Evolutionary conservation across 2,113 vertebrate genomes (phyloP), one percentile per base, ranked within the genome.

Genomic region (Rhinolophus ferrumequinum): DNA sequence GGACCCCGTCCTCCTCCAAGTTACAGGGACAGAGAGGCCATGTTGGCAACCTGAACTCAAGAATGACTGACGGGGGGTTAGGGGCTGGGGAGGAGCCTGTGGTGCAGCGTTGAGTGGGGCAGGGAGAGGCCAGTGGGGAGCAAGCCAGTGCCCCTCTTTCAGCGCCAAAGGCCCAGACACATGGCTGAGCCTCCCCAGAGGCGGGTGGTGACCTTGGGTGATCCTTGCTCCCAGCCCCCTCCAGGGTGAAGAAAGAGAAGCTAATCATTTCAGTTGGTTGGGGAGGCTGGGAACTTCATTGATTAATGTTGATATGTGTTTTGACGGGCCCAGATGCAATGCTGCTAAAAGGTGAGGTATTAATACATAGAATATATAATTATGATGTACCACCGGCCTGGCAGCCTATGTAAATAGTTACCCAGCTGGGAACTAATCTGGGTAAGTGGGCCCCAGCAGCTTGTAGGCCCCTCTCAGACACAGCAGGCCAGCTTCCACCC

Each of bases 221-320:
- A 28, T 38, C 89, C 44, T 19, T 1, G 52, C 50, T 81, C 38
- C 33, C 79, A 26, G 21, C 92, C 26, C 62, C 26, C 0, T 3
- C 4, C 0, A 6, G 1, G 62, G 15, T 8, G 52, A 26, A 16
- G 70, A 56, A 77, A 85, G 35, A 66, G 80, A 76, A 83, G 83
- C 92, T 84, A 80, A 76, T 91, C 67, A 69, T 8, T 8, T 16
- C 1, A 0, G 85, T 70, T 0, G 3, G 76, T 52, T 21, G 0
- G 64, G 56, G 90, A 95, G 73, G 95, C 96, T 87, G 50, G 83
- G 81, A 58, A 50, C 92, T 87, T 97, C 97, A 97, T 35, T 98
- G 96, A 97, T 96, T 95, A 97, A 97, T 95, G 92, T 54, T 35
- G 84, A 79, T 75, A 38, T 18, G 35, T 97, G 96, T 92, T 97